Evolutionary conservation across 2,113 vertebrate genomes (phyloP), one percentile per base, ranked within the genome.

Genomic region (Carassius auratus): DNA sequence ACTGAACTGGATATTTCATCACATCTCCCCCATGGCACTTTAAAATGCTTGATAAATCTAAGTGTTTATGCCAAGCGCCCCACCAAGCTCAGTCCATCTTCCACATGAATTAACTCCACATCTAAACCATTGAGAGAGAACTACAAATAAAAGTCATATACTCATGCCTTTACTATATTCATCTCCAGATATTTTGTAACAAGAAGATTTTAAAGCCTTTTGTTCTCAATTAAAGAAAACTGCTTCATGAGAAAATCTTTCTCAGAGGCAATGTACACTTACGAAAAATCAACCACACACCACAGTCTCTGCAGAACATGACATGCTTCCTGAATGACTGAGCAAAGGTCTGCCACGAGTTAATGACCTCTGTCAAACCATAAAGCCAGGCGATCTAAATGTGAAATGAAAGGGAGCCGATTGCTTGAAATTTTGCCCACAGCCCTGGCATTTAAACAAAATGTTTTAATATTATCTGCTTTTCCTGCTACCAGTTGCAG

Each of bases 1-100:
- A 26, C 26, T 26, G 26, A 26, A 26, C 26, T 26, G 68, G 61
- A 86, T 86, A 77, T 87, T 83, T 89, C 88, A 86, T 90, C 82
- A 42, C 81, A 85, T 77, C 48, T 62, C 38, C 87, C 88, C 89
- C 68, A 82, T 84, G 69, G 66, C n/a, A 23, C 61, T 86, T 84
- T 91, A 89, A 92, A 92, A 81, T 12, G 45, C 85, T 90, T 84
- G 87, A 74, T 61, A 15, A 85, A 84, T 26, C 69, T n/a, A 23
- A 36, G 30, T 62, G 64, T 85, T 85, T 77, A 15, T 13, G 59
- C 75, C 33, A 80, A 85, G 42, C 21, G 3, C 1, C 17, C 75
- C 48, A 33, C 55, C 36, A 71, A 85, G 19, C n/a, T 71, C 62
- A 75, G 42, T 30, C 75, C 19, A 17, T 76, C 73, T 76, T 50